Conservation (phyloP, 92 coral and sea anemone genomes). For the Palythoa grandiflora region DNA sequence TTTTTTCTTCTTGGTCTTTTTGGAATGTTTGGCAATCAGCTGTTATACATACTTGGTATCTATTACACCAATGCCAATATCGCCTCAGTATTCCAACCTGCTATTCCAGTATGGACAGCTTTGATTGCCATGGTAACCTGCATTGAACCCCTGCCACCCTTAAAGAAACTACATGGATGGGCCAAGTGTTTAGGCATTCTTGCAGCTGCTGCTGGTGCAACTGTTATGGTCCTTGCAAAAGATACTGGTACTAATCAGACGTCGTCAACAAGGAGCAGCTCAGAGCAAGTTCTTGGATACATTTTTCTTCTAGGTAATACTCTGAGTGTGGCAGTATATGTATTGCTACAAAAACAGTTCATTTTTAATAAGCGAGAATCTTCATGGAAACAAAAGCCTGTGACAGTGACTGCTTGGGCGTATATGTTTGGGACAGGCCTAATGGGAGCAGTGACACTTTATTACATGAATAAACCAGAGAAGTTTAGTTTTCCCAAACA, state of each 20-base stretch:
- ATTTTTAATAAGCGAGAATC: constrained; percentile 76
- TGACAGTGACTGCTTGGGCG: constrained; percentile 85
- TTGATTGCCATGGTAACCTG: constrained; percentile 73
- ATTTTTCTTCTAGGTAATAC: constrained; percentile 80
- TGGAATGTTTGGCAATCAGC: constrained; percentile 87
- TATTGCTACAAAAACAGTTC: constrained; percentile 77
- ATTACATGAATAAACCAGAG: constrained; percentile 77
- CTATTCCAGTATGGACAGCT: constrained; percentile 90
- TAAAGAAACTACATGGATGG: constrained; percentile 78
- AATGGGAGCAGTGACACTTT: constrained; percentile 80
- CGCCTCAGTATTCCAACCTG: constrained; percentile 87
- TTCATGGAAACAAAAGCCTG: constrained; percentile 77
- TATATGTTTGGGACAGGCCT: constrained; percentile 77
- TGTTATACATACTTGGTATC: constrained; percentile 79
- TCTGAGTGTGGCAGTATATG: constrained; percentile 69
- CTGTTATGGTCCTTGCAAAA: constrained; percentile 66
- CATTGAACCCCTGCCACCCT: constrained; percentile 77
- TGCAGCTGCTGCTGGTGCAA: constrained; percentile 76
- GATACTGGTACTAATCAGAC: constrained; percentile 46
- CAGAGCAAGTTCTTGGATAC: constrained; percentile 64
- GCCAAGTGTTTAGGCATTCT: constrained; percentile 82
- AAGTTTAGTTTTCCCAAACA: constrained; percentile 79
- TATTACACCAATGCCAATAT: constrained; percentile 90
- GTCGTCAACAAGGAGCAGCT: constrained; percentile 4
- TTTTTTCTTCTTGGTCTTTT: constrained; percentile 71